Conservation (phyloP, 2,797 vertebrate species). For the Oryzias sinensis region DNA sequence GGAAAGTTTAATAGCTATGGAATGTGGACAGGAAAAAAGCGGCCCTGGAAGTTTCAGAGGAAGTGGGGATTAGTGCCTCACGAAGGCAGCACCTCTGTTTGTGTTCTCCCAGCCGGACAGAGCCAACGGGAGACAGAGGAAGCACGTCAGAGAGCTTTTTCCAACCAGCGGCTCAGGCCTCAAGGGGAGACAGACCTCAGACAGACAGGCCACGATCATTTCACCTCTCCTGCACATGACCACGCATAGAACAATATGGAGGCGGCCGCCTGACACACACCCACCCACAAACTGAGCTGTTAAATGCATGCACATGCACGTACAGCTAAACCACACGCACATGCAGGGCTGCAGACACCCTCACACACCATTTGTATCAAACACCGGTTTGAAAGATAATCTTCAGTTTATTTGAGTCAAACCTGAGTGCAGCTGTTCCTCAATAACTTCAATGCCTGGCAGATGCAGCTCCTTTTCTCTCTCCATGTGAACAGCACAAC, state of each 20-base stretch:
- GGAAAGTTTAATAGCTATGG: constrained; percentile 97
- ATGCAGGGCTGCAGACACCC: constrained; percentile 12
- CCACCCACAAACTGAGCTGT: constrained; percentile 5
- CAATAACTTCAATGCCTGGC: constrained; percentile 43
- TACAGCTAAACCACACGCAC: constrained; percentile 10
- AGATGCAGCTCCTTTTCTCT: not conserved
- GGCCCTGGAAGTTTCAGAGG: constrained; percentile 89
- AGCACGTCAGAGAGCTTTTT: constrained; percentile 77
- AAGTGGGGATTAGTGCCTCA: constrained; percentile 86
- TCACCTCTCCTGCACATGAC: constrained; percentile 56
- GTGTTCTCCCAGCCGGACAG: constrained; percentile 74
- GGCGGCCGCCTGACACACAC: constrained; percentile 41
- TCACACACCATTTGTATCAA: constrained; percentile 52
- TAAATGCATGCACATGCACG: constrained; percentile 32
- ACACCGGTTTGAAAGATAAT: constrained; percentile 33
- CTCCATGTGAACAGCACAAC: too few species aligned
- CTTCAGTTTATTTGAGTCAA: constrained; percentile 30
- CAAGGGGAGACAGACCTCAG: constrained; percentile 68
- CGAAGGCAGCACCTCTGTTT: constrained; percentile 85
- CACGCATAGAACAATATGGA: constrained; percentile 54
- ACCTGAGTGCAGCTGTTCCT: constrained; percentile 66
- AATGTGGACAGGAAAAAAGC: constrained; percentile 91
- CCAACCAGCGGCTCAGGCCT: constrained; percentile 68
- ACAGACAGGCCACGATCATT: constrained; percentile 62
- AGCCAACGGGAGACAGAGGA: constrained; percentile 71